phyloP scores from a whole-genome alignment of 2,888 invertebrate genomes.

The Merodon equestris region DNA sequence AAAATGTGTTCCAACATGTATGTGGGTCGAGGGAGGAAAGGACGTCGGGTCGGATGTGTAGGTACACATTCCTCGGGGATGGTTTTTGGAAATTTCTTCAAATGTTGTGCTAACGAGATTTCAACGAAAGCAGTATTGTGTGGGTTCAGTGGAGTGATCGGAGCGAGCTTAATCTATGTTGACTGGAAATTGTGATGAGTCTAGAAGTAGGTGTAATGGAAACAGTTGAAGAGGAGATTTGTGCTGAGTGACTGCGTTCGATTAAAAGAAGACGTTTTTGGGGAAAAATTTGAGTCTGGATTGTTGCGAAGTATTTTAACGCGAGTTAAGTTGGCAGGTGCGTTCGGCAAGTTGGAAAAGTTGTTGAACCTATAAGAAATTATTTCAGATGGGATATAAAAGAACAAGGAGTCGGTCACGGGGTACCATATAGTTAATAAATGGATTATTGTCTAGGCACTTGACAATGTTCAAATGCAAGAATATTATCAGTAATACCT shows the following conservation, averaged over 20 bases:
- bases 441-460: no score
- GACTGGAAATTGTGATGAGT: background rate
- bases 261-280: no score
- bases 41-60: background rate
- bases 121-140: conserved; percentile 35
- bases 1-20: background rate
- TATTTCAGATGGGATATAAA: no score
- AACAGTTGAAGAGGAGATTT: conserved; percentile 36
- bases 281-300: no score
- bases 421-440: no score
- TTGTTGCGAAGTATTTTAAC: no score
- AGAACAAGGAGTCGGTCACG: no score
- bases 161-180: background rate
- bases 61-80: conserved; percentile 45
- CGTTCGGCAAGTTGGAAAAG: no score
- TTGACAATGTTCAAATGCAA: no score
- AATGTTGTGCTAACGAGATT: conserved; percentile 64
- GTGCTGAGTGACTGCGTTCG: background rate
- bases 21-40: background rate
- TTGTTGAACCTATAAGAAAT: no score
- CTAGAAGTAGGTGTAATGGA: conserved; percentile 15
- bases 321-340: no score
- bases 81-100: conserved; percentile 22
- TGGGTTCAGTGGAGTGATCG: conserved; percentile 17
- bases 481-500: no score